A percentile compares a stretch with the other conserved stretches of the same genome.
These are phyloP conservation scores for Heliconius ethilla DNA, from an alignment of 2,888 invertebrate genomes.

Conservation along the genomic window DNA sequence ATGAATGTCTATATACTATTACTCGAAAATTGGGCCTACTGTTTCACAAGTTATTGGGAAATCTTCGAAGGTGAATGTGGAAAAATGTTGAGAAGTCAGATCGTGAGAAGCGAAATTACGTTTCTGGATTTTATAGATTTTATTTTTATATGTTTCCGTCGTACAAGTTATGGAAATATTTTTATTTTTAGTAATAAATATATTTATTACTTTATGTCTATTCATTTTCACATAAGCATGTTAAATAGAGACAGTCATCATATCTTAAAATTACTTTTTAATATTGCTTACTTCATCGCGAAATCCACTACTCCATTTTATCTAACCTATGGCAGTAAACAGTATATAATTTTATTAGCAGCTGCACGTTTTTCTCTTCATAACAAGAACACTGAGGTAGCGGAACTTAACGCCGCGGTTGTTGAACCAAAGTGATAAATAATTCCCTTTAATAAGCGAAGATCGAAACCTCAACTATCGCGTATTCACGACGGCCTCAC, in stretches of 20 bases:
- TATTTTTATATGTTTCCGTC: neutral
- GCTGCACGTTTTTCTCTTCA: too few relatives aligned
- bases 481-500: neutral
- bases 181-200: too few relatives aligned
- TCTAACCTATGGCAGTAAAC: neutral
- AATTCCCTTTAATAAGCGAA: too few relatives aligned
- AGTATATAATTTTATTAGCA: neutral
- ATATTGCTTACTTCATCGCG: neutral
- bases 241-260: too few relatives aligned
- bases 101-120: constrained; percentile 23
- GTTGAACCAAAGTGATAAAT: too few relatives aligned
- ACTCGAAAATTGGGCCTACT: constrained; percentile 43
- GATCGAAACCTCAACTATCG: too few relatives aligned
- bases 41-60: constrained; percentile 41
- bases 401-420: too few relatives aligned
- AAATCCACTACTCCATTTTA: neutral
- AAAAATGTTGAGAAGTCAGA: constrained; percentile 31
- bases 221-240: too few relatives aligned
- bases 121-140: neutral
- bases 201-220: too few relatives aligned
- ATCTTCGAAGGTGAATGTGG: constrained; percentile 28
- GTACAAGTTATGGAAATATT: neutral
- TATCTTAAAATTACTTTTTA: too few relatives aligned
- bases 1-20: constrained; percentile 44
- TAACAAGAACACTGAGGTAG: too few relatives aligned